A percentile compares a stretch with the other conserved stretches of the same genome.
phyloP scores from a whole-genome alignment of 2,113 vertebrate species.

The Tapirus terrestris region DNA sequence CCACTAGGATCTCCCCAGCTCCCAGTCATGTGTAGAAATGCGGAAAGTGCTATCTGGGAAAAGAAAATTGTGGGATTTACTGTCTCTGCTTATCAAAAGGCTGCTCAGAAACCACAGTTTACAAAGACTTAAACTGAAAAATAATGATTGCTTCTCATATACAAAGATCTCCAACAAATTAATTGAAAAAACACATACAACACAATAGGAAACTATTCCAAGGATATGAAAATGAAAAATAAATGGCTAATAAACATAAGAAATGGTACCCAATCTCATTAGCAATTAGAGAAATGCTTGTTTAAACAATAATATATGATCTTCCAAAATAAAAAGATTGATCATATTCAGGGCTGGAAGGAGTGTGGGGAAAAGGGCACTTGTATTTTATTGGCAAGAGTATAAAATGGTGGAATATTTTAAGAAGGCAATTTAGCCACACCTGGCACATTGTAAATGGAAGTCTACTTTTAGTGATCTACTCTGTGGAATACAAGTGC shows the following conservation, averaged over 20 bases:
- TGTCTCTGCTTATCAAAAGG: not conserved
- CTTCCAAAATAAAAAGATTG: not conserved
- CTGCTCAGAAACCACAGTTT: slow-evolving; percentile 9
- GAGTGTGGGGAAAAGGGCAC: not conserved
- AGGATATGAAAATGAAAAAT: not conserved
- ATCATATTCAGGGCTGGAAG: not conserved
- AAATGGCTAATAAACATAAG: not conserved
- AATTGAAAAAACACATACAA: not conserved
- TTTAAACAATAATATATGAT: not conserved
- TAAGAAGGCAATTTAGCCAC: not conserved
- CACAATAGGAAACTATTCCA: not conserved
- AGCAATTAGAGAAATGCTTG: not conserved
- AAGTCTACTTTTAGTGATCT: not conserved
- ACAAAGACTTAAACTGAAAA: not conserved
- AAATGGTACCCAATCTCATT: not conserved
- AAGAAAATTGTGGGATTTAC: not conserved
- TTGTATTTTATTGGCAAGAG: not conserved
- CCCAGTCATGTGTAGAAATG: not conserved
- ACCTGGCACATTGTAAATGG: not conserved
- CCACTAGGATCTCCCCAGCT: not conserved
- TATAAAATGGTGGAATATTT: not conserved
- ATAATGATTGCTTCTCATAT: not conserved
- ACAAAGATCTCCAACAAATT: not conserved
- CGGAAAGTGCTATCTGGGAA: not conserved
- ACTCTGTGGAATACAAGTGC: not conserved